These are phyloP conservation scores for Muntiacus reevesi DNA, from an alignment of 2,113 vertebrate genomes.

Conservation along the genomic window DNA sequence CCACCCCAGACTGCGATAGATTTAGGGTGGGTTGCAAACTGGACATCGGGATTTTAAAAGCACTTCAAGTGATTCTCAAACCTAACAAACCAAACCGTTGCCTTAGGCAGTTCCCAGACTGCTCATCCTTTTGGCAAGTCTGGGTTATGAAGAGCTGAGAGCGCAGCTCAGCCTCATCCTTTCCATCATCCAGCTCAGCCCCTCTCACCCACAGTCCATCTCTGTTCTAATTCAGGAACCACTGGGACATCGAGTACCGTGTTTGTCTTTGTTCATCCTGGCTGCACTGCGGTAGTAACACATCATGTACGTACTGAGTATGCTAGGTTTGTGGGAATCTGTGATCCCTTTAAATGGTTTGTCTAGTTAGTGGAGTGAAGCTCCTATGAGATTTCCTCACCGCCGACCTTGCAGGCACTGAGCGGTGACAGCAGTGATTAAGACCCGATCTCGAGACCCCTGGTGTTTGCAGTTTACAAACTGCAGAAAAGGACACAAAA, in stretches of 20 bases:
- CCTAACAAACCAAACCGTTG: neutral
- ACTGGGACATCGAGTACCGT: neutral
- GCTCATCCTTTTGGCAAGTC: neutral
- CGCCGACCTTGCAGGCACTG: accelerated
- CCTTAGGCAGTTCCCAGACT: neutral
- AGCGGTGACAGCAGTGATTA: neutral
- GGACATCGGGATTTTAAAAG: neutral
- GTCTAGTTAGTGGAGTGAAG: neutral
- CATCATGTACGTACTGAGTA: neutral
- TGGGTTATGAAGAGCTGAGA: neutral
- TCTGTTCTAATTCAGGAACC: neutral
- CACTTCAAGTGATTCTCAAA: neutral
- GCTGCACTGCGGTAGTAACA: neutral
- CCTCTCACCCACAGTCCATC: neutral
- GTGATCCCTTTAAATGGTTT: neutral
- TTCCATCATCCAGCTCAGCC: neutral
- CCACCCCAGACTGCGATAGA: accelerated
- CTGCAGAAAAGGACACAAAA: neutral
- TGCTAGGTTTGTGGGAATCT: too few species aligned
- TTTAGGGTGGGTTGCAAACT: neutral
- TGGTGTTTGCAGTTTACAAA: neutral
- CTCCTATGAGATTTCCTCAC: neutral
- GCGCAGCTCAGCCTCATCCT: accelerated
- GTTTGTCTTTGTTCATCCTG: neutral
- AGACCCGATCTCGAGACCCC: neutral